phyloP scores from a whole-genome alignment of 2,113 vertebrate genomes.

The Aspidoscelis tigris region DNA sequence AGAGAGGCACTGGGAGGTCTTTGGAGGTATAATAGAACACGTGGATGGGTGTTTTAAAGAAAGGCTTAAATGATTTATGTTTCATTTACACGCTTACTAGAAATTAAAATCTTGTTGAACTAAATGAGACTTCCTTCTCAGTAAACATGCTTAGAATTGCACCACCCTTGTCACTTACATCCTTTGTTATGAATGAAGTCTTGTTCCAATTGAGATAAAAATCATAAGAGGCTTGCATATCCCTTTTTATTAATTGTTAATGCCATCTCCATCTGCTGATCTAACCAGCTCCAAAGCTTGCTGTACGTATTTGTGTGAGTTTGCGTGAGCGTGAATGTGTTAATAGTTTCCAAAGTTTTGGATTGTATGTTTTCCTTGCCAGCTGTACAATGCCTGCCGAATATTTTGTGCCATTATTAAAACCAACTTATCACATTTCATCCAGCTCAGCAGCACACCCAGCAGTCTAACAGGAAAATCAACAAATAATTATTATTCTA shows the following conservation, averaged over 20 bases:
- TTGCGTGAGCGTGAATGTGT: not conserved
- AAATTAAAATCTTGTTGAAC: not conserved
- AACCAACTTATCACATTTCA: conserved; percentile 10
- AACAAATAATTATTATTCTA: not conserved
- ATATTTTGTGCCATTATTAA: not conserved
- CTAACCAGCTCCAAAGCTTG: conserved; percentile 8
- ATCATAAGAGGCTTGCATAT: not conserved
- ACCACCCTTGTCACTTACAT: not conserved
- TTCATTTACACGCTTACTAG: not conserved
- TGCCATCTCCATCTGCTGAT: not conserved
- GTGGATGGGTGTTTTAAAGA: not conserved
- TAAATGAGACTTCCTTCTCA: not conserved
- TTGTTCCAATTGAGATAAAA: not conserved
- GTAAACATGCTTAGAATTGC: not conserved
- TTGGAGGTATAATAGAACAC: no score
- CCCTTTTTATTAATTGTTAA: not conserved
- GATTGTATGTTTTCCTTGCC: not conserved
- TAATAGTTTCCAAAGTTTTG: not conserved
- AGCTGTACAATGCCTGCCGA: fast-evolving
- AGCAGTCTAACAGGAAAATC: conserved; percentile 3
- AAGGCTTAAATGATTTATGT: not conserved
- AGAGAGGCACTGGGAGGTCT: no score
- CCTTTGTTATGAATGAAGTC: not conserved
- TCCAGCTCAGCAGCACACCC: conserved; percentile 36
- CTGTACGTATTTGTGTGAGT: not conserved